Evolutionary conservation across 2,888 invertebrate species (phyloP), one percentile per base, ranked within the genome.

Genomic region (Candidula unifasciata): DNA sequence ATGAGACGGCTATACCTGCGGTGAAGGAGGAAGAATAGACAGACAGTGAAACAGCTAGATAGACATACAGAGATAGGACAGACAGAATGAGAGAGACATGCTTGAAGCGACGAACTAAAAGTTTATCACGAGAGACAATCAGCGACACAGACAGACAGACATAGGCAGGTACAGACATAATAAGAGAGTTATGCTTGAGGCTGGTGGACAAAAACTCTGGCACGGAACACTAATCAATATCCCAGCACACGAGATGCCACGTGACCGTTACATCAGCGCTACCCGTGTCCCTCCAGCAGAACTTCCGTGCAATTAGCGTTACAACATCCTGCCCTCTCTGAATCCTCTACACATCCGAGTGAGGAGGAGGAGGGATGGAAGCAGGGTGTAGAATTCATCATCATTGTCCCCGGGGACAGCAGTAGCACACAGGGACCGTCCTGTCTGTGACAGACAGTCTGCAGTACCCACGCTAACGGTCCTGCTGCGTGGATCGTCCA

Each of bases 161-260:
- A 44, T 13, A 44, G 8, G 13, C 44, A 44, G 44, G 13, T 44
- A 44, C 0, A 44, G 8, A 44, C 8, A 44, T 13, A 44, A 44
- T 10, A 6, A 44, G 8, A 44, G 8, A 44, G 0, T 10, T 1
- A 44, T 10, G 44, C 44, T 27, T 73, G 44, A n/a, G 3, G 73
- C n/a, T 24, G 37, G 27, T 44, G 73, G 44, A 73, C 73, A 44
- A 44, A 73, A 71, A 37, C 44, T 44, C 37, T 73, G 44, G 73
- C n/a, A 6, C n/a, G 44, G 73, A 73, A 24, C 73, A 6, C 44
- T 1, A 44, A 73, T 73, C 73, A 73, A 73, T 73, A 73, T 44
- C 44, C 44, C 27, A 21, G 73, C 44, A 44, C 73, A 73, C 73
- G 73, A n/a, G 44, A 73, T 10, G 73, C 44, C 73, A 73, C 73